These are phyloP conservation scores for Agrilus planipennis DNA, from an alignment of 1,140 invertebrate genomes.

Conservation along the genomic window DNA sequence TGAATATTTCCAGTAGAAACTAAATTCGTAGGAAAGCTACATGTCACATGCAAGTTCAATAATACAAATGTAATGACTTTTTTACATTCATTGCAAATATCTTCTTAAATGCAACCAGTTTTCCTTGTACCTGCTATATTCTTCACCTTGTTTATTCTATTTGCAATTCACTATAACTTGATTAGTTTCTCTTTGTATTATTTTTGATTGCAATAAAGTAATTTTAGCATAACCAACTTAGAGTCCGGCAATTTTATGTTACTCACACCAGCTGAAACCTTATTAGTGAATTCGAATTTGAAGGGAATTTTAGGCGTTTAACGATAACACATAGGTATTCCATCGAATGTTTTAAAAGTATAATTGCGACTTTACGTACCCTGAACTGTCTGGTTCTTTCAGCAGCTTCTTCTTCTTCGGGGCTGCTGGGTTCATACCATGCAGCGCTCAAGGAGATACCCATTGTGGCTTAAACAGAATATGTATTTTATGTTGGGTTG, in stretches of 20 bases:
- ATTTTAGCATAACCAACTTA: conserved; percentile 3
- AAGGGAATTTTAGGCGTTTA: background rate
- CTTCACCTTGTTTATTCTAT: no score
- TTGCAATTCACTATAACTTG: no score
- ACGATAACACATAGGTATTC: background rate
- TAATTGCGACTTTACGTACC: conserved; percentile 27
- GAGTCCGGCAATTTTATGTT: background rate
- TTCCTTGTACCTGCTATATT: no score
- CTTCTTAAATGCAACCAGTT: no score
- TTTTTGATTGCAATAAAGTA: no score
- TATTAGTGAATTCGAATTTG: background rate
- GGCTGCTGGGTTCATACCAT: conserved; percentile 34
- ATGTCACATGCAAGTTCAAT: no score
- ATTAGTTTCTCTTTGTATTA: no score
- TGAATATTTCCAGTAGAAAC: no score
- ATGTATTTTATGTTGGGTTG: no score
- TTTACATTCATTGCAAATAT: no score
- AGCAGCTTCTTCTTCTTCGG: conserved; percentile 34
- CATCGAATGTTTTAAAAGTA: background rate
- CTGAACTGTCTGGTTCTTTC: conserved; percentile 36
- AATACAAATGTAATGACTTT: no score
- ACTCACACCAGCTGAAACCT: background rate
- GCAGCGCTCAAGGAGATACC: conserved; percentile 36
- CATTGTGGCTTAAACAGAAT: conserved; percentile 32
- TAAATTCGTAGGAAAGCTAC: no score